Evolutionary conservation across 2,113 vertebrate species (phyloP), one percentile per base, ranked within the genome.

Genomic region (Channa maculata): DNA sequence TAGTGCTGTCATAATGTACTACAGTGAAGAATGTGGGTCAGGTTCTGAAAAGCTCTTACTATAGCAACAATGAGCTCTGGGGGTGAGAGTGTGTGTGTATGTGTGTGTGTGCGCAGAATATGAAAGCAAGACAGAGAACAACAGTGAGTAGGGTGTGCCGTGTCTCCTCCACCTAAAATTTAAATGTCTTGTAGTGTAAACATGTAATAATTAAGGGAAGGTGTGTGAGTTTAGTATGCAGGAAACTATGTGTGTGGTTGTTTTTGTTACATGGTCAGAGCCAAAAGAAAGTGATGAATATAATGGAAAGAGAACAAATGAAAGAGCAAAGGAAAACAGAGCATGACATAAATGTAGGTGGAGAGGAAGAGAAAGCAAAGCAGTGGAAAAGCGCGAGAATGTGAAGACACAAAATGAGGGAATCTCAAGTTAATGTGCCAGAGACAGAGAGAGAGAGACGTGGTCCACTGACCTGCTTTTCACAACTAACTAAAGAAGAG

Each of bases 401-500:
- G 48, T 46, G 60, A 88, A 76, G 66, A 82, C 75, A 66, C 2
- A 64, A 46, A 80, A 57, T 44, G 10, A 61, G 80, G 68, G 75
- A 84, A 84, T 74, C 79, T 51, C 52, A 77, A 76, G 78, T 76
- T 79, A 79, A 86, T 83, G 77, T 57, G 66, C 51, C 5, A 75
- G 83, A 87, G 75, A 59, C 63, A 68, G 64, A 37, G n/a, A 73
- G 38, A 65, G 68, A 50, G 12, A 58, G 64, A 77, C 54, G 1
- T 80, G 86, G 52, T 82, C 85, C 39, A 86, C 83, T 91, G 89
- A 91, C 91, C 89, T 79, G 81, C 61, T 92, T 90, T 87, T 50
- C 45, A 64, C 73, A 37, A 70, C 74, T 69, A 85, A 75, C 71
- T 69, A 82, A 51, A 78, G 64, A 51, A 64, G 66, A 84, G 75